Conservation (phyloP, 2,113 vertebrate species). For the Nestor notabilis region DNA sequence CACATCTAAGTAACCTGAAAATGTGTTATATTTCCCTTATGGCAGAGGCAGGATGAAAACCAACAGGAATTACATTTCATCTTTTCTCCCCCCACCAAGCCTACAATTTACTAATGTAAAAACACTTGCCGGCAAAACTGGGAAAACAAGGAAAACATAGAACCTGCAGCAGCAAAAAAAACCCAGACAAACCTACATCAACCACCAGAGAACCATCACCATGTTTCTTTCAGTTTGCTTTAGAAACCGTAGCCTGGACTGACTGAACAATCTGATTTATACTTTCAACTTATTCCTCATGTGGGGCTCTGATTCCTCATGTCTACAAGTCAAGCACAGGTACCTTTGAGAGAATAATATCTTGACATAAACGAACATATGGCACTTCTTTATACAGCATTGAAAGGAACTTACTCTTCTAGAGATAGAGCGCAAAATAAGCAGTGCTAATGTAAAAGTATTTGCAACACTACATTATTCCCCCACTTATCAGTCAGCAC, state of each 20-base stretch:
- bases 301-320: neutral
- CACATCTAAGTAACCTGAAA: neutral
- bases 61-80: neutral
- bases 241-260: neutral
- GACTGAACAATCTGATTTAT: neutral
- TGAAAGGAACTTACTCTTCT: neutral
- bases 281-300: neutral
- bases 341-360: neutral
- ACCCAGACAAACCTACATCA: neutral
- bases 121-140: neutral
- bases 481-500: neutral
- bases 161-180: neutral
- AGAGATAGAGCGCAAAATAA: neutral
- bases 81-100: neutral
- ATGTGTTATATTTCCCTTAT: neutral
- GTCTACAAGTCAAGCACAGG: neutral
- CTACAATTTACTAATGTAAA: neutral
- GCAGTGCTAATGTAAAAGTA: neutral
- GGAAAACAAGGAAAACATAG: neutral
- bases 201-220: neutral
- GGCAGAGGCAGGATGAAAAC: neutral
- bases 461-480: fast-evolving
- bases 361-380: neutral
- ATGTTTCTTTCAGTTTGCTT: neutral
- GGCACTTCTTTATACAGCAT: neutral